These are phyloP conservation scores for Aphelocoma coerulescens DNA, from an alignment of 2,113 vertebrate genomes.

Conservation along the genomic window DNA sequence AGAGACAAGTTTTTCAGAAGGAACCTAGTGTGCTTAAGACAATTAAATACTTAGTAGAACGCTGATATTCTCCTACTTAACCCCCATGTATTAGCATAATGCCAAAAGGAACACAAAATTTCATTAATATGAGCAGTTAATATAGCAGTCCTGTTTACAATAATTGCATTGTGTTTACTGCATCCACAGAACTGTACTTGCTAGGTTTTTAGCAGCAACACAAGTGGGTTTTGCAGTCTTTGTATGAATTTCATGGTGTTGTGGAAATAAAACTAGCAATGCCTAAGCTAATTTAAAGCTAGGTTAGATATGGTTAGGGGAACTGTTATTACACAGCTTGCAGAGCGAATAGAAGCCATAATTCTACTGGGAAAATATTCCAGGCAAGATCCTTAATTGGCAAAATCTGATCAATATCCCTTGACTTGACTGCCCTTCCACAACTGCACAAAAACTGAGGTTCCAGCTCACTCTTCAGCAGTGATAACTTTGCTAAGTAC, in stretches of 20 bases:
- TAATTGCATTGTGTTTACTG: background rate
- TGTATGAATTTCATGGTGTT: background rate
- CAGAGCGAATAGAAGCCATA: background rate
- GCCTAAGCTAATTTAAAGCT: background rate
- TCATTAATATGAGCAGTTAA: background rate
- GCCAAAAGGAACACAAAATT: background rate
- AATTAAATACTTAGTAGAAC: background rate
- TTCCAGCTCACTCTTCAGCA: background rate
- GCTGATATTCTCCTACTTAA: background rate
- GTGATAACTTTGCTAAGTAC: background rate
- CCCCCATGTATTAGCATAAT: background rate
- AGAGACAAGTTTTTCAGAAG: background rate
- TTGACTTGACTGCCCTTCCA: background rate
- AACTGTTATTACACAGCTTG: background rate
- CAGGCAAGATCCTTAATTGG: background rate
- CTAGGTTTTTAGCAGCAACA: background rate
- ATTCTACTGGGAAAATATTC: background rate
- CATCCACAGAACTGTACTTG: background rate
- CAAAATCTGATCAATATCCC: background rate
- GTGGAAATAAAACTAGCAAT: background rate
- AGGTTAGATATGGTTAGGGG: background rate
- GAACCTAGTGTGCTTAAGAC: background rate
- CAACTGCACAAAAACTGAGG: fast-evolving
- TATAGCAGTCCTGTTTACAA: background rate
- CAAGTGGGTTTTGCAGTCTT: background rate